These are phyloP conservation scores for Phacellophora camtschatica DNA, from an alignment of 30 jellyfish, hydroid and myxozoan genomes.

Conservation along the genomic window DNA sequence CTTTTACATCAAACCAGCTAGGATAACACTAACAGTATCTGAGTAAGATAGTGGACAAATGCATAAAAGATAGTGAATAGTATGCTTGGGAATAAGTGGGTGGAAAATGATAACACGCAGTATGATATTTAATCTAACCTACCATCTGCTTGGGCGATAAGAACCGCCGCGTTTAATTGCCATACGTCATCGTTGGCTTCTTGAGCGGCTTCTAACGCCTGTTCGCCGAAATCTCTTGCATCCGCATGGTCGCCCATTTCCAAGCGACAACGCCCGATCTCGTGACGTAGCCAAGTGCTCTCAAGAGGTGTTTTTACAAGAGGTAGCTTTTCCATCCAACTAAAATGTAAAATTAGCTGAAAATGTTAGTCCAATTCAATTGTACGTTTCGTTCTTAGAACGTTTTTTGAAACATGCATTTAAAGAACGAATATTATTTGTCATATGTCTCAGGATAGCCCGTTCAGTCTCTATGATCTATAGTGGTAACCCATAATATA, in stretches of 20 bases:
- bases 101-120: neutral
- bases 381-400: no score
- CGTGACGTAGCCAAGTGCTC: conserved; percentile 96
- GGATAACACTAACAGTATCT: no score
- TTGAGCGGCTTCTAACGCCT: conserved; percentile 89
- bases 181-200: conserved; percentile 94
- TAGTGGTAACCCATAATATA: no score
- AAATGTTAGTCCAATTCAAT: no score
- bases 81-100: neutral
- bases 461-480: no score
- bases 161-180: conserved; percentile 93
- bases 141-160: conserved; percentile 94
- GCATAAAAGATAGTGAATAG: neutral
- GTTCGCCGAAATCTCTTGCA: conserved; percentile 80
- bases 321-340: conserved; percentile 94
- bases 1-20: neutral
- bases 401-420: no score
- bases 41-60: no score
- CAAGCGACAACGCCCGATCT: conserved; percentile 94
- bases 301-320: conserved; percentile 88
- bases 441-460: no score
- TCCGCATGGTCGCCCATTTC: conserved; percentile 67
- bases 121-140: neutral
- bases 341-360: neutral
- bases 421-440: no score